Percentiles rank a stretch among this genome's conserved stretches.
phyloP scores from a whole-genome alignment of 2,797 vertebrate genomes.

The Helicolenus hilgendorfi region DNA sequence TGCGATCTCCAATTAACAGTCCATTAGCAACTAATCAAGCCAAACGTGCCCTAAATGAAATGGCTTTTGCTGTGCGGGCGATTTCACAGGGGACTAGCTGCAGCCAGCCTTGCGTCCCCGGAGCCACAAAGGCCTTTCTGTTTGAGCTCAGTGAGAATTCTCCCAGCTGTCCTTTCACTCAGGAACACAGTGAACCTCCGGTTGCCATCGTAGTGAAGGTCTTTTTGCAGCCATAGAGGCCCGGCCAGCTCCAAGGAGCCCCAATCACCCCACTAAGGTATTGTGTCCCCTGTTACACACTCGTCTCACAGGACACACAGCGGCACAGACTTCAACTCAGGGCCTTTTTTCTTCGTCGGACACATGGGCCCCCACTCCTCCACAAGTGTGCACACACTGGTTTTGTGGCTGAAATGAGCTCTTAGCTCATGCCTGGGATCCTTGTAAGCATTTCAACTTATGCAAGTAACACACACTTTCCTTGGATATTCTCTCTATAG shows the following conservation, averaged over 20 bases:
- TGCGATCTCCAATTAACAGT: conserved; percentile 81
- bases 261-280: conserved; percentile 90
- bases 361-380: conserved; percentile 81
- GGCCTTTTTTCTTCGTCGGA: conserved; percentile 78
- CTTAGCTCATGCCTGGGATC: conserved; percentile 22
- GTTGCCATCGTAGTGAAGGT: conserved; percentile 92
- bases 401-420: conserved; percentile 56
- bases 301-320: conserved; percentile 87
- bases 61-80: conserved; percentile 87
- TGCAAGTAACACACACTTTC: conserved; percentile 44
- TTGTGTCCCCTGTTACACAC: conserved; percentile 88
- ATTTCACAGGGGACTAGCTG: conserved; percentile 88
- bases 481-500: conserved; percentile 42
- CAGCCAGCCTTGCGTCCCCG: conserved; percentile 87
- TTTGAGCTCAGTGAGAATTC: conserved; percentile 92
- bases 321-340: conserved; percentile 78
- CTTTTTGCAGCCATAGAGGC: conserved; percentile 90
- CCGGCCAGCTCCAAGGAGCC: conserved; percentile 90
- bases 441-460: conserved; percentile 13
- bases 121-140: conserved; percentile 92
- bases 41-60: conserved; percentile 84
- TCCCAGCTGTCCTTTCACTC: conserved; percentile 92
- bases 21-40: conserved; percentile 85
- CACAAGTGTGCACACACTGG: conserved; percentile 71
- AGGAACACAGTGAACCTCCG: conserved; percentile 93